Percentiles rank a stretch among this genome's conserved stretches.
Conservation (phyloP, 2,113 vertebrate species). For the Lamprotornis superbus region DNA sequence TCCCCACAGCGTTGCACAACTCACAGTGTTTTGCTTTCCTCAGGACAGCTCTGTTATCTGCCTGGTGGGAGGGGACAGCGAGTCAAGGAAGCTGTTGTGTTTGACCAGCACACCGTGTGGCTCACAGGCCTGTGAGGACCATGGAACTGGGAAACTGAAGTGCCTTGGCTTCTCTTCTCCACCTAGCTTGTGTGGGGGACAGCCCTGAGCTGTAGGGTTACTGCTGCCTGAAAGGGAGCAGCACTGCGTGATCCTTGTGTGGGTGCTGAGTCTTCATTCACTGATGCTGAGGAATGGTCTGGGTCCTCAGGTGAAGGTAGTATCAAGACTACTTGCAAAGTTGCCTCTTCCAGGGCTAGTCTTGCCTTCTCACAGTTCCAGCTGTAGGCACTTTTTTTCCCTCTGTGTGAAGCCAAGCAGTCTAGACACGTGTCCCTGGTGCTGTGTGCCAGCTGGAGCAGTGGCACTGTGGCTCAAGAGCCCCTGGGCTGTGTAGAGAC, state of each 20-base stretch:
- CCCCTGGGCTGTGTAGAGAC: background rate
- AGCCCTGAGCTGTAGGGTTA: background rate
- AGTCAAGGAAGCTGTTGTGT: background rate
- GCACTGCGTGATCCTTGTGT: fast-evolving
- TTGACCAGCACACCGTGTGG: background rate
- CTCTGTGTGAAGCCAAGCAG: background rate
- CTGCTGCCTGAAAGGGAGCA: background rate
- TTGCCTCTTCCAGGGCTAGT: background rate
- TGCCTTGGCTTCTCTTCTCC: background rate
- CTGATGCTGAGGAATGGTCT: background rate
- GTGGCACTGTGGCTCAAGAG: background rate
- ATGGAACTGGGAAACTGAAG: background rate
- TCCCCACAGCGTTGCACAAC: background rate
- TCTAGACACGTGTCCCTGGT: background rate
- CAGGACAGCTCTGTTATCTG: background rate
- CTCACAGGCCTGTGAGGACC: background rate
- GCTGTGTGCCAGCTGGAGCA: background rate
- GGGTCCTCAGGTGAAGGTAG: background rate
- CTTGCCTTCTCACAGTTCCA: background rate
- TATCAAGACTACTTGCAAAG: background rate
- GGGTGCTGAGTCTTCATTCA: background rate
- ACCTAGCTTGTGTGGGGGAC: fast-evolving
- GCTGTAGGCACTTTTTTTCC: background rate
- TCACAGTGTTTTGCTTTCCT: background rate
- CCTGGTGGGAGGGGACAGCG: background rate